phyloP scores from a whole-genome alignment of 1,140 invertebrate species.

The Cyclina sinensis region DNA sequence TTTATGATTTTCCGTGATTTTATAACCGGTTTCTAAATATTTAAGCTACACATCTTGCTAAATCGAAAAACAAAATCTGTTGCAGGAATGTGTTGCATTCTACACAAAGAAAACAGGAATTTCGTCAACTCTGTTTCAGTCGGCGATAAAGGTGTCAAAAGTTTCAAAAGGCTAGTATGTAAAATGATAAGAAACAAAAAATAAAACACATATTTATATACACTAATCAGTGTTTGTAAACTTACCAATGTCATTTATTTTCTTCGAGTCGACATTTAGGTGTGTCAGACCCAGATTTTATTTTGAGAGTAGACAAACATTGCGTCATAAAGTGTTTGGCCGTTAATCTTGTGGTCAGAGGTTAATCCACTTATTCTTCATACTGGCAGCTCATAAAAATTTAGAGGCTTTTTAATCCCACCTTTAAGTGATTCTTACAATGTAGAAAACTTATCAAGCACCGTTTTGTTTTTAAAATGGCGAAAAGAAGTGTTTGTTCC shows the following conservation, averaged over 20 bases:
- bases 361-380: conserved; percentile 16
- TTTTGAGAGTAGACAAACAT: conserved; percentile 19
- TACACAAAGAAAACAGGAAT: not conserved
- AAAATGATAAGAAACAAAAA: not conserved
- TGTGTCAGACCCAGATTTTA: conserved; percentile 16
- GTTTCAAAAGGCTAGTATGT: conserved; percentile 4
- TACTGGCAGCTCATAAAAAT: conserved; percentile 40
- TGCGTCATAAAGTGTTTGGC: conserved; percentile 30
- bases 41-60: too few species aligned
- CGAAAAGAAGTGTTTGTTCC: not conserved
- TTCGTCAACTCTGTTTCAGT: not conserved
- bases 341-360: conserved; percentile 49
- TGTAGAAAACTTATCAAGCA: not conserved
- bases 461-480: conserved; percentile 51
- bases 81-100: not conserved
- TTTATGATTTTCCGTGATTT: not conserved
- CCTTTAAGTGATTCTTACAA: conserved; percentile 26
- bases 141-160: not conserved
- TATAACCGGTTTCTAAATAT: too few species aligned
- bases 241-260: conserved; percentile 25
- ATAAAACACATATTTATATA: conserved; percentile 14
- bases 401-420: conserved; percentile 7
- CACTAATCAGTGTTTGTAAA: conserved; percentile 4
- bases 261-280: not conserved
- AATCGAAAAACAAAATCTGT: not conserved